Base-by-base conservation (phyloP, 1,140 invertebrate genomes). In the Orchesella cincta region DNA sequence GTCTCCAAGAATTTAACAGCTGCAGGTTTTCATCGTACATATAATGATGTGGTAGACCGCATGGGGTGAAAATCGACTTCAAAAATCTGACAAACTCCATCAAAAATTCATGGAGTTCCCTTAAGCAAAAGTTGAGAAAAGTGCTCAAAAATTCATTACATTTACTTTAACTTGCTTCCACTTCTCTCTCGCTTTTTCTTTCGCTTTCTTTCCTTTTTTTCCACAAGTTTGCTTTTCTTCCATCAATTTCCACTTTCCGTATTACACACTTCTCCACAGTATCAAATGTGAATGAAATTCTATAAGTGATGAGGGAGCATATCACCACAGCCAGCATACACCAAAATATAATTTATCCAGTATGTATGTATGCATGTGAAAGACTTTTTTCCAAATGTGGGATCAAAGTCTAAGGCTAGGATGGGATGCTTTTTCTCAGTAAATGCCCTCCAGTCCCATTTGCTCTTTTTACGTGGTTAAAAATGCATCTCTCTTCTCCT, bases 1-100 rank as follows among this genome's bases (percentile, higher is more conserved):
- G 62, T 57, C 62, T 67, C 62, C 62, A 67, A 31, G 62, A 67
- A 23, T 33, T 67, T 31, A 67, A 67, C 62, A 67, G 62, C 62
- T 67, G 62, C 31, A 67, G 14, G 8, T 31, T 67, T 67, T 67
- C 62, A 8, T 67, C 62, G 23, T 29, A 33, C 23, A 29, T 31
- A 31, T 31, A 67, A 67, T 67, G 62, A 67, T 67, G 62, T 67
- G 62, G 62, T 29, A 67, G 62, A 67, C 62, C 62, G 62, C 62
- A 67, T 67, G 62, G 62, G 62, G 62, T 67, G 62, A 67, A 67
- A 67, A 67, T 67, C 62, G 62, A 67, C 62, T 67, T 67, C 28
- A 67, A 67, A 67, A 67, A 67, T 67, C 62, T 67, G 62, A 67
- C 62, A 67, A 67, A 67, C 62, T 67, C 62, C 62, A 67, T 67